Base-by-base conservation (phyloP, 2,797 vertebrate genomes). In the Onychomys leucogaster region DNA sequence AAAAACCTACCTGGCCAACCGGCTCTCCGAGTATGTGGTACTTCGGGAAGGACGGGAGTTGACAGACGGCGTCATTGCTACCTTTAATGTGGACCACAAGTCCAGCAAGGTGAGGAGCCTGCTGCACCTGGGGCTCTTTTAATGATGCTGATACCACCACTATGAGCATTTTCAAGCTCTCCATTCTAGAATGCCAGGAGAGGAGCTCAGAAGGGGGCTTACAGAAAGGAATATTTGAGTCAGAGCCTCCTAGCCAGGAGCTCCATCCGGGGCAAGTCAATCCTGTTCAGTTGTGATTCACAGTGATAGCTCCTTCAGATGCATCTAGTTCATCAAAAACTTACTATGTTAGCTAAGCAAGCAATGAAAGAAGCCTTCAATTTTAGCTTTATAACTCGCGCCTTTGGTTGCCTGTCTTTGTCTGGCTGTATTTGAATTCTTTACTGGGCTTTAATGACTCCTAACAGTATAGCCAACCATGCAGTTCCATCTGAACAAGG, bases 51-150 rank as follows among this genome's bases (percentile, higher is more conserved):
- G 99, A 37, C 98, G 99, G 92, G 98, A 99, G 63, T 96, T 99
- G 97, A 98, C 99, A 0, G 99, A 99, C 0, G 98, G 99, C 21
- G 97, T 99, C 65, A 99, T 99, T 0, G 99, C 99, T 96, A 99
- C 99, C 55, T 99, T 99, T 98, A 99, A 99, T 0, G 99, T 99
- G 73, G 99, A 99, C 98, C 99, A 99, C 97, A 99, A 99, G 98
- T 99, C 99, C 96, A 99, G 99, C 98, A 99, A 99, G 99, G 99
- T 99, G 96, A 98, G 98, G 19, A 91, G 49, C 19, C 85, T 46
- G 17, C 76, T 41, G 2, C 6, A 11, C 5, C 1, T 17, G 13
- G 9, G 55, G 34, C 16, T 63, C 67, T 41, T 57, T 61, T 4
- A 23, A 41, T 86, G 46, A 19, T 5, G 0, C 27, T n/a, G 6